A percentile compares a stretch with the other conserved stretches of the same genome.
phyloP scores from a whole-genome alignment of 2,797 vertebrate genomes.

The Acanthurus tractus region DNA sequence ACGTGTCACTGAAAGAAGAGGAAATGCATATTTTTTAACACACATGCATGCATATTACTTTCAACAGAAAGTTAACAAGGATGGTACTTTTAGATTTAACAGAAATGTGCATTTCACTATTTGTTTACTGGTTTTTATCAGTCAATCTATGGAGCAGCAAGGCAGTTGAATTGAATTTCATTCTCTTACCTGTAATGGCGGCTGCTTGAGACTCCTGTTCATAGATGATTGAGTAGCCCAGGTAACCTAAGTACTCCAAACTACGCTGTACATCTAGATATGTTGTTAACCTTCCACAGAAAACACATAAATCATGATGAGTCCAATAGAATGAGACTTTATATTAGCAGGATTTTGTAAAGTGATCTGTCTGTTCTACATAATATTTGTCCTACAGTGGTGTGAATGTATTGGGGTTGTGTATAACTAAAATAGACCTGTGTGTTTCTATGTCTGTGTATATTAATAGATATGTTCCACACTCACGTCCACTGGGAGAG shows the following conservation, averaged over 20 bases:
- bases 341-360: neutral
- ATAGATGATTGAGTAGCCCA: conserved; percentile 95
- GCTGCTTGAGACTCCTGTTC: conserved; percentile 96
- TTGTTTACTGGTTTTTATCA: neutral
- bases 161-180: no score
- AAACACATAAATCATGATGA: conserved; percentile 9
- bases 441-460: neutral
- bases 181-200: conserved; percentile 89
- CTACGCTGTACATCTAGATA: conserved; percentile 96
- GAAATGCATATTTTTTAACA: conserved; percentile 78
- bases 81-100: neutral
- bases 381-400: neutral
- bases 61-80: neutral
- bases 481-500: conserved; percentile 99
- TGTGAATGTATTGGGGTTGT: neutral
- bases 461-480: conserved; percentile 32
- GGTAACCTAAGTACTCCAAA: conserved; percentile 95
- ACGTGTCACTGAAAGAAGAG: conserved; percentile 90
- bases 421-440: neutral
- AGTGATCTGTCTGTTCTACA: neutral
- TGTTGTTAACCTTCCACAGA: conserved; percentile 88
- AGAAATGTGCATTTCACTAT: neutral
- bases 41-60: neutral
- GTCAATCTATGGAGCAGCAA: neutral
- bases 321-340: neutral